Percentiles rank a stretch among this genome's conserved stretches.
Conservation (phyloP, 2,113 vertebrate species). For the Girardinichthys multiradiatus region DNA sequence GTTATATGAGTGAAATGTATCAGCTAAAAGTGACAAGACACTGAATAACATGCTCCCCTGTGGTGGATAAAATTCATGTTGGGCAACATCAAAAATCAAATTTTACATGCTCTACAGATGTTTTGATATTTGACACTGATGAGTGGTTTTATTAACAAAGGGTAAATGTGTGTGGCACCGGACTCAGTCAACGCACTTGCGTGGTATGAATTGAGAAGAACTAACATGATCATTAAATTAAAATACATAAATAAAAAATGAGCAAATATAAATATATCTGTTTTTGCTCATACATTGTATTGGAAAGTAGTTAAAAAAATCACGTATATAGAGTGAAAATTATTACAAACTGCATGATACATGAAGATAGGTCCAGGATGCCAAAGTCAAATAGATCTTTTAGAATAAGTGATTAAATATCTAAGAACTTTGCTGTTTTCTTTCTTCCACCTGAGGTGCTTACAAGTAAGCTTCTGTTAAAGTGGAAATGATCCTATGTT, state of each 20-base stretch:
- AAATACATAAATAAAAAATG: too few relatives aligned
- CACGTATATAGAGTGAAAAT: conserved; percentile 41
- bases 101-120: background rate
- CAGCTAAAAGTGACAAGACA: background rate
- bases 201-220: too few relatives aligned
- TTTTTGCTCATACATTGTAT: conserved; percentile 23
- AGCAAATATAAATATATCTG: too few relatives aligned
- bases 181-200: background rate
- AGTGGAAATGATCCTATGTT: too few relatives aligned
- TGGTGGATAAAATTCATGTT: background rate
- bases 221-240: too few relatives aligned
- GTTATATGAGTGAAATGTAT: conserved; percentile 7
- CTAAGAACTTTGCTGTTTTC: too few relatives aligned
- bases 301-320: conserved; percentile 1
- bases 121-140: conserved; percentile 11
- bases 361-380: conserved; percentile 52
- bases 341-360: conserved; percentile 55
- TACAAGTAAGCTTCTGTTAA: too few relatives aligned
- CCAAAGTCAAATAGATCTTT: conserved; percentile 64
- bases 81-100: background rate
- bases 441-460: too few relatives aligned
- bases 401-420: too few relatives aligned
- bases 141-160: conserved; percentile 1
- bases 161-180: conserved; percentile 4
- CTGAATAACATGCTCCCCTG: background rate